Conservation (phyloP, 2,797 vertebrate genomes). For the Distichodus sexfasciatus region DNA sequence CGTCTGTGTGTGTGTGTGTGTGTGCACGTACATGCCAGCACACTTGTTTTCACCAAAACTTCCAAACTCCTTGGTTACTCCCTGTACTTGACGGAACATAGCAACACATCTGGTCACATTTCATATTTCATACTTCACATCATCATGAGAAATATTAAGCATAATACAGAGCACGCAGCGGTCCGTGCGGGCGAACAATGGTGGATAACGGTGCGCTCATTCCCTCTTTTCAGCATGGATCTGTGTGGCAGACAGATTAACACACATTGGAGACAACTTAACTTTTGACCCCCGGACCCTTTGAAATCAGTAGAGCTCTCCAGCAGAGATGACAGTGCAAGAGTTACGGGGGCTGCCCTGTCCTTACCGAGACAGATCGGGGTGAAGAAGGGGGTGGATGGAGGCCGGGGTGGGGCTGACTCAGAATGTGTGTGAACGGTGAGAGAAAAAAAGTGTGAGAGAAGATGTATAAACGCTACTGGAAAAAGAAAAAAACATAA, state of each 20-base stretch:
- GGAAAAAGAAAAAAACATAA: too few species aligned
- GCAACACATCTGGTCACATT: not conserved
- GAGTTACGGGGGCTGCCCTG: conserved; percentile 41
- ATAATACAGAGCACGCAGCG: too few species aligned
- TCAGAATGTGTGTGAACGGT: not conserved
- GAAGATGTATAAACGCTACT: not conserved
- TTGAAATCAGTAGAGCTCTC: conserved; percentile 81
- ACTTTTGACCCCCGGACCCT: conserved; percentile 80
- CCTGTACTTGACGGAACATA: not conserved
- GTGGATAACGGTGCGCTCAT: conserved; percentile 64
- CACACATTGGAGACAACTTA: conserved; percentile 83
- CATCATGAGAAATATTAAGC: too few species aligned
- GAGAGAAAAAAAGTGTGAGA: conserved; percentile 17
- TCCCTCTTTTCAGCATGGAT: conserved; percentile 59
- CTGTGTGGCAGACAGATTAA: conserved; percentile 81
- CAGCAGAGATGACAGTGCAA: conserved; percentile 72
- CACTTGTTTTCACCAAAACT: conserved; percentile 17
- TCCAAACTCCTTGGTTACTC: not conserved
- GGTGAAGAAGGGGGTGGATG: conserved; percentile 44
- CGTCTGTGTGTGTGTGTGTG: not conserved
- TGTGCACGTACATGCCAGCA: not conserved
- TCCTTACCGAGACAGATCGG: conserved; percentile 62
- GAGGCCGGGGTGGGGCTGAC: conserved; percentile 11
- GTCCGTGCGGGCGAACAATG: too few species aligned
- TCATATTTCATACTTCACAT: conserved; percentile 57